phyloP scores from a whole-genome alignment of 2,113 vertebrate species.

The Prunella fulvescens region DNA sequence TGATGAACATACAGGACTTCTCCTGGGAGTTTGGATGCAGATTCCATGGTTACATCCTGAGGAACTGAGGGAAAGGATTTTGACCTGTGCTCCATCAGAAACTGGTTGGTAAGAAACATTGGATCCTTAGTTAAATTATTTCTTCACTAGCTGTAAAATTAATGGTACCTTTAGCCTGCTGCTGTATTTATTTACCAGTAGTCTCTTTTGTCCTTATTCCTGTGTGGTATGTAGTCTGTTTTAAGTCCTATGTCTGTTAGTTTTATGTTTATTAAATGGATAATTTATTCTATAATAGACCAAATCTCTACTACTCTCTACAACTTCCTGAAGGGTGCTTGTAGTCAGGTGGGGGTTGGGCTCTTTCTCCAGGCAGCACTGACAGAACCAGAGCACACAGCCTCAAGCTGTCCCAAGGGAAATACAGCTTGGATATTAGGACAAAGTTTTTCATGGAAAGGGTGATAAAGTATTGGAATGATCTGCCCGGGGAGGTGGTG shows the following conservation, averaged over 20 bases:
- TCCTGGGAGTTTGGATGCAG: background rate
- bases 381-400: too few relatives aligned
- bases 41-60: background rate
- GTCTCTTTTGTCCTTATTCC: background rate
- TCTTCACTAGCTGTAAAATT: background rate
- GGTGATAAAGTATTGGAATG: too few relatives aligned
- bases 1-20: background rate
- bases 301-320: too few relatives aligned
- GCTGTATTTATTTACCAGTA: background rate
- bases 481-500: too few relatives aligned
- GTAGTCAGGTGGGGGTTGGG: too few relatives aligned
- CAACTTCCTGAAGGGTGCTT: too few relatives aligned
- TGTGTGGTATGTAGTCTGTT: background rate
- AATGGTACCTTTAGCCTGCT: fast-evolving
- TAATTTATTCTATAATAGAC: background rate
- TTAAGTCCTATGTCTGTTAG: background rate
- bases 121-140: background rate
- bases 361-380: too few relatives aligned
- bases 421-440: too few relatives aligned
- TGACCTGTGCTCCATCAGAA: background rate
- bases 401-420: too few relatives aligned
- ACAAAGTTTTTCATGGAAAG: too few relatives aligned
- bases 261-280: background rate
- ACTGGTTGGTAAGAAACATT: background rate
- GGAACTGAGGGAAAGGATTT: background rate